Conservation (phyloP, 2,113 vertebrate species). For the Haemorhous mexicanus region DNA sequence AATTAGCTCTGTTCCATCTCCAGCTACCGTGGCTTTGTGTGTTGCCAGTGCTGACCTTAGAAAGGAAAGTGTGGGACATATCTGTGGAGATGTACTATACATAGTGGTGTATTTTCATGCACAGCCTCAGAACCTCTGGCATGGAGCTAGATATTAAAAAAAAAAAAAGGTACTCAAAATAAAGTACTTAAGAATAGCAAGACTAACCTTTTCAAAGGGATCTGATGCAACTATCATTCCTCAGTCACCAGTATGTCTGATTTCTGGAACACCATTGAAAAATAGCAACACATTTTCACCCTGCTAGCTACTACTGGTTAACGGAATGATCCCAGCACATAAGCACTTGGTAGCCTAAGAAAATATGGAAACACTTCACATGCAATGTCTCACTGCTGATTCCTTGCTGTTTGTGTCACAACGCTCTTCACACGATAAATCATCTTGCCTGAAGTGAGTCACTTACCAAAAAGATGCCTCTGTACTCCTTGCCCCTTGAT, state of each 20-base stretch:
- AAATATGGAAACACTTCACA: constrained; percentile 34
- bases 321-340: constrained; percentile 31
- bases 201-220: constrained; percentile 42
- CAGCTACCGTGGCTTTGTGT: neutral
- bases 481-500: neutral
- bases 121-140: constrained; percentile 25
- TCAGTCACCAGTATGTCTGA: neutral
- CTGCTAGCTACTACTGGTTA: constrained; percentile 19
- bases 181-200: constrained; percentile 41
- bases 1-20: constrained; percentile 25
- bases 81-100: constrained; percentile 36
- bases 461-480: constrained; percentile 15
- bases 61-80: constrained; percentile 31
- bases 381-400: neutral
- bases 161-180: constrained; percentile 11
- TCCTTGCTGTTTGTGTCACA: constrained; percentile 53
- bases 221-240: constrained; percentile 34
- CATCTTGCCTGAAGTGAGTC: constrained; percentile 50
- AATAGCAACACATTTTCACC: constrained; percentile 50
- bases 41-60: constrained; percentile 8
- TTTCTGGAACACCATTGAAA: constrained; percentile 64
- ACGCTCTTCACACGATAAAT: constrained; percentile 52
- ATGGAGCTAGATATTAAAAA: neutral
- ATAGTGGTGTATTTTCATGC: constrained; percentile 14
- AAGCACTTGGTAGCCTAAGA: constrained; percentile 35